Evolutionary conservation across 1,140 invertebrate species (phyloP).

Genomic region (Bilobella aurantiaca): DNA sequence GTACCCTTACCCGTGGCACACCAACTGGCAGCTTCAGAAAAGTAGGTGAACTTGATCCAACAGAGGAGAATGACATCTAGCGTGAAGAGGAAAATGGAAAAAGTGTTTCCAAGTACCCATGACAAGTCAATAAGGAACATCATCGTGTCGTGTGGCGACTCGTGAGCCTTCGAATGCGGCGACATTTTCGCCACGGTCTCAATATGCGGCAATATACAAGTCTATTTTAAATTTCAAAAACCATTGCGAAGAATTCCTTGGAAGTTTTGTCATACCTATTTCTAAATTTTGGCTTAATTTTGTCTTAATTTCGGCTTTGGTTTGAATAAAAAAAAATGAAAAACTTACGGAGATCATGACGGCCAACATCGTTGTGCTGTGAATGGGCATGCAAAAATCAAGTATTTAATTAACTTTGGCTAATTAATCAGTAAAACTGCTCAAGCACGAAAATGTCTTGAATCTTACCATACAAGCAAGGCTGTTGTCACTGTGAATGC

Average conservation of each 20-base stretch:
- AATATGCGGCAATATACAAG: conserved; percentile 33
- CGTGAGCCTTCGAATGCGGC: conserved; percentile 18
- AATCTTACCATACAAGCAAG: conserved; percentile 17
- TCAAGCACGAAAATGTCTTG: neutral
- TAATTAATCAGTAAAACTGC: too few relatives aligned
- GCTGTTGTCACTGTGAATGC: conserved; percentile 32
- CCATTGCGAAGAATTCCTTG: neutral
- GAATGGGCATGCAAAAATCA: neutral
- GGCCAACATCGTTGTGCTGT: conserved; percentile 33
- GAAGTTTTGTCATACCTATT: too few relatives aligned
- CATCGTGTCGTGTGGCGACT: conserved; percentile 26
- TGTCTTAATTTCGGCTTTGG: too few relatives aligned
- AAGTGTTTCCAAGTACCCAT: conserved; percentile 31
- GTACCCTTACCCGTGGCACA: conserved; percentile 21
- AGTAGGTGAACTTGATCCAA: conserved; percentile 34
- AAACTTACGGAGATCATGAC: conserved; percentile 18
- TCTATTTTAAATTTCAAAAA: conserved; percentile 20
- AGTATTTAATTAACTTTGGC: too few relatives aligned
- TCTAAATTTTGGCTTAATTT: too few relatives aligned
- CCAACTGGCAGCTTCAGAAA: conserved; percentile 29
- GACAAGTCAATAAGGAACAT: conserved; percentile 29
- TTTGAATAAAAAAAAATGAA: too few relatives aligned
- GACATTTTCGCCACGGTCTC: conserved; percentile 25
- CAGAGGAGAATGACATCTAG: conserved; percentile 32
- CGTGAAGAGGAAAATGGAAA: conserved; percentile 33